Base-by-base conservation (phyloP, 2,113 vertebrate species). In the Pyxicephalus adspersus region DNA sequence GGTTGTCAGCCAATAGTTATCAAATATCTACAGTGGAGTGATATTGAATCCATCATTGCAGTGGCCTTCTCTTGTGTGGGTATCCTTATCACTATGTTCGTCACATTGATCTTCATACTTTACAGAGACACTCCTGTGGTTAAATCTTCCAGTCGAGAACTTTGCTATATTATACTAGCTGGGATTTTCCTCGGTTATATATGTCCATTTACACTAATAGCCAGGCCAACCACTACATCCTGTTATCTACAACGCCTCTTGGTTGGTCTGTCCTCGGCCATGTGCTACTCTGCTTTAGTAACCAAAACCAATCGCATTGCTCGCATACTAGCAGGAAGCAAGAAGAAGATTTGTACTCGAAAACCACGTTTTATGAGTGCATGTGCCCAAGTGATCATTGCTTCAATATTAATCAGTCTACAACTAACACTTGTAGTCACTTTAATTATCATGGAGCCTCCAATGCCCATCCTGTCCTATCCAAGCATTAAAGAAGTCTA, bases 291-390 rank as follows among this genome's bases (percentile, higher is more conserved):
- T 0, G 98, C 98, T 8, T 88, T 99, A 20, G 96, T 99, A 75
- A 99, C 98, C 86, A 99, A 99, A 88, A 99, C 98, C 58, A 99
- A 99, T 83, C 96, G 98, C 83, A 99, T 99, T 0, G 98, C 98
- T 1, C 96, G 98, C 84, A 99, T 99, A 86, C 89, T 99, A 85
- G 98, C 98, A 0, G 98, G 98, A 84, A 99, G 98, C 91, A 99
- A 99, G 89, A 99, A 99, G 92, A 99, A 99, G 88, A 99, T 99
- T 90, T 99, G 98, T n/a, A 99, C 98, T 11, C 91, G 93, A 65
- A 99, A 99, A 82, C 98, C 98, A 0, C 93, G 96, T 20, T 99
- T 99, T 90, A 99, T 99, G 98, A 98, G 97, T 0, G 97, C 97
- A 15, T 99, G 97, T 95, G 97, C 98, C 17, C 98, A 99, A 87